These are phyloP conservation scores for Henricia sp. DNA, from an alignment of 53 echinoderm and acorn worm species.

Conservation along the genomic window DNA sequence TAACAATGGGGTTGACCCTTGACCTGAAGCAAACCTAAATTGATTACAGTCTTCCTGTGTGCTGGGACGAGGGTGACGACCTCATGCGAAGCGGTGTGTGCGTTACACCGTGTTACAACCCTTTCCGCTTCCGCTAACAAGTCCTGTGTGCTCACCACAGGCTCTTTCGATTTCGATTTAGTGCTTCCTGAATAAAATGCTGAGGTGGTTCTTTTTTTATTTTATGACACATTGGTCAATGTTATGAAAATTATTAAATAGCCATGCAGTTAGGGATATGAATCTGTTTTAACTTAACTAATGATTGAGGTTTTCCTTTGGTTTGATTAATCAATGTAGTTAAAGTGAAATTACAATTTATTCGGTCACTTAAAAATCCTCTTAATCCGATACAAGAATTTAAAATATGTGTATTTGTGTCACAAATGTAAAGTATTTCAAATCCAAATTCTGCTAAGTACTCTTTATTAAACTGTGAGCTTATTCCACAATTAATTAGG, in stretches of 20 bases:
- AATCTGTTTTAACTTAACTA: too few relatives aligned
- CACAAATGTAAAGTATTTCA: too few relatives aligned
- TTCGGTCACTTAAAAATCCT: too few relatives aligned
- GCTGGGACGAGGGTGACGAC: neutral
- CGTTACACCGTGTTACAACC: slow-evolving; percentile 9
- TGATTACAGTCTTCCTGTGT: slow-evolving; percentile 8
- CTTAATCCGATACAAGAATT: too few relatives aligned
- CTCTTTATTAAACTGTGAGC: too few relatives aligned
- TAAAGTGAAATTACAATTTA: too few relatives aligned
- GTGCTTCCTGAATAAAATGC: neutral
- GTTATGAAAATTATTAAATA: slow-evolving; percentile 23
- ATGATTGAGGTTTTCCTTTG: too few relatives aligned
- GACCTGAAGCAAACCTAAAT: neutral
- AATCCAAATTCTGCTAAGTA: too few relatives aligned
- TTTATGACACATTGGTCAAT: neutral
- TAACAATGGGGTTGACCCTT: neutral
- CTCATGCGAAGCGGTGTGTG: neutral
- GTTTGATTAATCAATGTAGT: too few relatives aligned
- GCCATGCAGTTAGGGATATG: neutral
- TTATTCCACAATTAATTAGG: too few relatives aligned
- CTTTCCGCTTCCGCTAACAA: slow-evolving; percentile 9
- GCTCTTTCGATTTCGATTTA: slow-evolving; percentile 21
- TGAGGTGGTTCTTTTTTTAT: neutral
- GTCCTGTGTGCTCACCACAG: neutral
- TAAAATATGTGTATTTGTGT: too few relatives aligned